Conservation (phyloP, 2,888 invertebrate genomes). For the Sinodicranocentrus sp. region DNA sequence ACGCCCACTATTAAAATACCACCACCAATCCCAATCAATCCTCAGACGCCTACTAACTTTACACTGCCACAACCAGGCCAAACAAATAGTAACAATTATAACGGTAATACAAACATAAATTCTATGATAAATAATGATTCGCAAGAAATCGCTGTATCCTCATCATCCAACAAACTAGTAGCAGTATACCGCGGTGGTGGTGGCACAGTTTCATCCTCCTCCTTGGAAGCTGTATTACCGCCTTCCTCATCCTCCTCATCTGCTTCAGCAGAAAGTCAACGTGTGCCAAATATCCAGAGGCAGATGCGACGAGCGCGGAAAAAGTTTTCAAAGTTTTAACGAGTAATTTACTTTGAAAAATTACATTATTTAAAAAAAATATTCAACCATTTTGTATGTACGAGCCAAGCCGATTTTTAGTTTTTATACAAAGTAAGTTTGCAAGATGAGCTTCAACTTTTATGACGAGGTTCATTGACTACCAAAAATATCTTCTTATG, state of each 20-base stretch:
- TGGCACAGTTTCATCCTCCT: not conserved
- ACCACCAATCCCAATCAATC: constrained; percentile 51
- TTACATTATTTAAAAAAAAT: not conserved
- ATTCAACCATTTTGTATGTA: constrained; percentile 18
- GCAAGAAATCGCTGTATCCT: constrained; percentile 31
- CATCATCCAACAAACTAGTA: not conserved
- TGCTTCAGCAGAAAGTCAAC: not conserved
- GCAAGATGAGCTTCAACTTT: not conserved
- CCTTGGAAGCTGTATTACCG: not conserved
- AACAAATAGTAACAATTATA: not conserved
- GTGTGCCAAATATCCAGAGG: constrained; percentile 17
- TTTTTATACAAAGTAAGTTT: constrained; percentile 1
- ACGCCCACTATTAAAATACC: constrained; percentile 38
- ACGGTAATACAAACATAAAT: constrained; percentile 40
- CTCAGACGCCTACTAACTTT: constrained; percentile 28
- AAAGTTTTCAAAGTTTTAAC: not conserved
- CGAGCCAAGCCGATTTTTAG: too few relatives aligned
- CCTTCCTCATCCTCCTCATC: not conserved
- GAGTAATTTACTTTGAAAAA: not conserved
- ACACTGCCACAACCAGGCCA: not conserved
- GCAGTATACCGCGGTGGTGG: not conserved
- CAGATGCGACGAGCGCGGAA: not conserved
- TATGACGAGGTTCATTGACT: too few relatives aligned
- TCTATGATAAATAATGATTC: constrained; percentile 58
- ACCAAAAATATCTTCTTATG: too few relatives aligned